Percentiles rank a stretch among this genome's conserved stretches.
Evolutionary conservation across 35 echinoderm and acorn worm species (phyloP).

Genomic region (Eucidaris tribuloides): DNA sequence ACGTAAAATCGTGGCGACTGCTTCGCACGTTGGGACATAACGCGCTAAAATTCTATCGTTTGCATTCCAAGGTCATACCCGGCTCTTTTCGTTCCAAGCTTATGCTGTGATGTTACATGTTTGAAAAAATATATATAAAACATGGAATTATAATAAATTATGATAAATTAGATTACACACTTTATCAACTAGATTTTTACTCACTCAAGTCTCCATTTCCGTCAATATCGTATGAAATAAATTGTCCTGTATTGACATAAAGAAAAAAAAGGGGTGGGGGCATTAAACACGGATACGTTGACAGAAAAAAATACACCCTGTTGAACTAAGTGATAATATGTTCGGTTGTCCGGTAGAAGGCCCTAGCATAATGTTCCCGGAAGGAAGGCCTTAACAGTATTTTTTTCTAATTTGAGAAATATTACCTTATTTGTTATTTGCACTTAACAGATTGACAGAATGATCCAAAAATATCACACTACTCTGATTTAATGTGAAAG

Average conservation of each 20-base stretch:
- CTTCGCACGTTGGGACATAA: not conserved
- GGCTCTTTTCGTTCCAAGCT: not conserved
- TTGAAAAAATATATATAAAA: not conserved
- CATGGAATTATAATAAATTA: not conserved
- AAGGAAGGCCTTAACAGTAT: too few relatives aligned
- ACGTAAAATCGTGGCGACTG: not conserved
- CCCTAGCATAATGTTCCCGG: too few relatives aligned
- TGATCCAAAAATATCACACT: too few relatives aligned
- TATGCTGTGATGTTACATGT: not conserved
- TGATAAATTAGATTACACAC: not conserved
- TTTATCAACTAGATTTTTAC: not conserved
- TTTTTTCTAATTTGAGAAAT: too few relatives aligned
- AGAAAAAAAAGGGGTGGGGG: not conserved
- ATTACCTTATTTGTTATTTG: too few relatives aligned
- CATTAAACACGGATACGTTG: too few relatives aligned
- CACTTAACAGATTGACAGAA: too few relatives aligned
- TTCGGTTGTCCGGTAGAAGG: too few relatives aligned
- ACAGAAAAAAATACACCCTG: too few relatives aligned
- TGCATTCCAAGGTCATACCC: not conserved
- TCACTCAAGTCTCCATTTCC: conserved; percentile 81
- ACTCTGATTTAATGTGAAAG: too few relatives aligned
- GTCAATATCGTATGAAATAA: conserved; percentile 83
- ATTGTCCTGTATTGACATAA: conserved; percentile 63
- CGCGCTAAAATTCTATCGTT: not conserved
- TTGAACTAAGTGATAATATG: too few relatives aligned